These are phyloP conservation scores for Bombylius major DNA, from an alignment of 2,888 invertebrate genomes.

Conservation along the genomic window DNA sequence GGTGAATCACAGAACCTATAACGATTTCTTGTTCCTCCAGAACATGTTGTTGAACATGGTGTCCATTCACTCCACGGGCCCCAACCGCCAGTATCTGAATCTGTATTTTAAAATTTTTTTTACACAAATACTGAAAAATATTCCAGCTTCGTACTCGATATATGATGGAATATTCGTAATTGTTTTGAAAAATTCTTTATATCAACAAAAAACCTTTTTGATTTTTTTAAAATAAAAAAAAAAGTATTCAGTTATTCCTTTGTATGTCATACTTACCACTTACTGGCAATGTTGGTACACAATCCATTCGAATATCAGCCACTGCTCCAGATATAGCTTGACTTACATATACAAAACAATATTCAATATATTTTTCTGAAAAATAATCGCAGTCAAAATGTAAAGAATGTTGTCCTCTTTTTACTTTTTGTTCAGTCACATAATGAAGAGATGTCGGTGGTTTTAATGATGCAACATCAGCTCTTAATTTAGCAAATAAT, in stretches of 20 bases:
- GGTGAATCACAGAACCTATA: constrained; percentile 82
- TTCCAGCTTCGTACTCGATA: too few relatives aligned
- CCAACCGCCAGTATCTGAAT: constrained; percentile 67
- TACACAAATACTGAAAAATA: too few relatives aligned
- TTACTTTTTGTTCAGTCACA: constrained; percentile 51
- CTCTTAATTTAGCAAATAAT: constrained; percentile 59
- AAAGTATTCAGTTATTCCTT: background rate
- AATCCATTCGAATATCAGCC: constrained; percentile 71
- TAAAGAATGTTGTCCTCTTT: constrained; percentile 61
- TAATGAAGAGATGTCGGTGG: constrained; percentile 51
- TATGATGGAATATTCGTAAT: too few relatives aligned
- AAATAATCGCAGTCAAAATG: constrained; percentile 71
- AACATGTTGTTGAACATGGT: constrained; percentile 62
- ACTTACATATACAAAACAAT: constrained; percentile 79
- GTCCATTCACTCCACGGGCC: constrained; percentile 77
- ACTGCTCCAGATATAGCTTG: constrained; percentile 76
- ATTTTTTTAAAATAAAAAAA: too few relatives aligned
- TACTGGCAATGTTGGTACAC: constrained; percentile 69
- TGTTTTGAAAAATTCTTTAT: too few relatives aligned
- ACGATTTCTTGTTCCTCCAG: constrained; percentile 66
- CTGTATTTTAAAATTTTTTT: constrained; percentile 31
- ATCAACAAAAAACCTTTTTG: too few relatives aligned
- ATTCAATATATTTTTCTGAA: constrained; percentile 70
- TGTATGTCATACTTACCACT: constrained; percentile 45
- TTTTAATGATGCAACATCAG: constrained; percentile 53